Percentiles rank a stretch among this genome's conserved stretches.
These are phyloP conservation scores for Alligator mississippiensis DNA, from an alignment of 2,113 vertebrate species.

Conservation along the genomic window DNA sequence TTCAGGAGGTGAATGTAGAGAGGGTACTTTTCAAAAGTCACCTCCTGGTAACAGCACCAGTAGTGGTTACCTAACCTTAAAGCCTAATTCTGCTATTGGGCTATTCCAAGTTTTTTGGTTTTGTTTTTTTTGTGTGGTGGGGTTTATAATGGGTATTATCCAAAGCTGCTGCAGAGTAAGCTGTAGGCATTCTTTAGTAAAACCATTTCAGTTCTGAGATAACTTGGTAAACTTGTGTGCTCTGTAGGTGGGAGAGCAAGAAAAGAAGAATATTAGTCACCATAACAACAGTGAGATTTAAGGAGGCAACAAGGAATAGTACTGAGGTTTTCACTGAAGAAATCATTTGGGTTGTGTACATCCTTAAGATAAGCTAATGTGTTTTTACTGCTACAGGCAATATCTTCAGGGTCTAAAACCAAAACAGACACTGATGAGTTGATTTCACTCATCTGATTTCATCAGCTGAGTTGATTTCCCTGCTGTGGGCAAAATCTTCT, in stretches of 20 bases:
- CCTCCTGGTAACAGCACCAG: neutral
- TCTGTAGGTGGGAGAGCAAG: neutral
- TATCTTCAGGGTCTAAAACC: neutral
- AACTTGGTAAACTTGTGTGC: neutral
- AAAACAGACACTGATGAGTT: neutral
- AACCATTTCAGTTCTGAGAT: slow-evolving; percentile 20
- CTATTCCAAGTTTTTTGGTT: neutral
- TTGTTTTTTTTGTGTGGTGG: neutral
- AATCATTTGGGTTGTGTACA: neutral
- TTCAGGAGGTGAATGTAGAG: neutral
- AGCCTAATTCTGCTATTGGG: neutral
- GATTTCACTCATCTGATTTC: too few relatives aligned
- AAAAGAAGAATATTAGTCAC: neutral
- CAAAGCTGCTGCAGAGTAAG: neutral
- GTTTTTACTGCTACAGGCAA: neutral
- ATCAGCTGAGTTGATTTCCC: neutral
- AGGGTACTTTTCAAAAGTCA: neutral
- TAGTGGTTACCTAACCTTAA: neutral
- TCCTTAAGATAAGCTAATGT: neutral
- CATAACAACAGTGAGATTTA: neutral
- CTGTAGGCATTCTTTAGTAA: slow-evolving; percentile 1
- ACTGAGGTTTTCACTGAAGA: neutral
- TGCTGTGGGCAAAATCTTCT: neutral
- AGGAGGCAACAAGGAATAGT: neutral
- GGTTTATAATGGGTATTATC: neutral